A percentile compares a stretch with the other conserved stretches of the same genome.
These are phyloP conservation scores for Equus przewalskii DNA, from an alignment of 2,113 vertebrate genomes.

Conservation along the genomic window DNA sequence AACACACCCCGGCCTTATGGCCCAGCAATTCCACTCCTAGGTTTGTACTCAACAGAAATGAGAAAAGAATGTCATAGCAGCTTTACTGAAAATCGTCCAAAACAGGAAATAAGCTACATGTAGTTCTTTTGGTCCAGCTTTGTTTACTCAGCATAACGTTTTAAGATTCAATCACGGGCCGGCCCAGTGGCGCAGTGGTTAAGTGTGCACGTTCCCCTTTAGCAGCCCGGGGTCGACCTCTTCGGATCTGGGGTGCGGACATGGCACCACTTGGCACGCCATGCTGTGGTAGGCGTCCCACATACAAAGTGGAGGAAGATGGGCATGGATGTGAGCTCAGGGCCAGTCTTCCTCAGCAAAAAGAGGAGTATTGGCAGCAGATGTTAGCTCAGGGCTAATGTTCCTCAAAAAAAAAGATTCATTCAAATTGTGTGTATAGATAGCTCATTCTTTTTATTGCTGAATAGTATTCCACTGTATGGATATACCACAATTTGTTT, in stretches of 20 bases:
- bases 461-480: neutral
- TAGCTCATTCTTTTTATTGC: neutral
- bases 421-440: neutral
- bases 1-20: accelerated
- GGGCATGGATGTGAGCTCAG: too few relatives aligned
- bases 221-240: too few relatives aligned
- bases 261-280: too few relatives aligned
- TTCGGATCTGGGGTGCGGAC: too few relatives aligned
- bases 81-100: neutral
- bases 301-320: too few relatives aligned
- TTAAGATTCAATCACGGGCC: neutral
- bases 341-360: too few relatives aligned
- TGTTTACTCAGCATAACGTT: neutral
- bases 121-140: neutral
- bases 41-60: neutral
- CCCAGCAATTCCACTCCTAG: neutral
- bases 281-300: too few relatives aligned
- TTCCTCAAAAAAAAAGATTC: neutral
- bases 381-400: too few relatives aligned
- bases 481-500: neutral
- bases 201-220: too few relatives aligned
- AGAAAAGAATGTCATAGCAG: neutral
- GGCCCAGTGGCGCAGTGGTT: too few relatives aligned
- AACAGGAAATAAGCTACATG: neutral
- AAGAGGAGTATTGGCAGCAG: too few relatives aligned